Evolutionary conservation across 2,113 vertebrate genomes (phyloP), one percentile per base, ranked within the genome.

Genomic region (Anarhynchus alexandrinus): DNA sequence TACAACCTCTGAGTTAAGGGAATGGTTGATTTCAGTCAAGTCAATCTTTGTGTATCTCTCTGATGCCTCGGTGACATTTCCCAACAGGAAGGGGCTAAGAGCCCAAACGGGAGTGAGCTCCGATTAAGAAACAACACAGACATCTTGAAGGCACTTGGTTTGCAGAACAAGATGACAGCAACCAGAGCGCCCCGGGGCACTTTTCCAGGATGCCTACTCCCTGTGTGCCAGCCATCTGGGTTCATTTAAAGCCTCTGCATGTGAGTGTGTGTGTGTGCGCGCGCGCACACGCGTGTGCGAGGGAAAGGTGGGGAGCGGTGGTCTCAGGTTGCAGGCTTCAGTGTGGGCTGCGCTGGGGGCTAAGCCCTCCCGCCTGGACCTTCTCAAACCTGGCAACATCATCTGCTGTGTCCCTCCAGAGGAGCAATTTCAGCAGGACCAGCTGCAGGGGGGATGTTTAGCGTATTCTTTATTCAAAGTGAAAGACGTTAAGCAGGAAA

Each of bases 401-500:
- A 98, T 98, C 98, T 97, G 98, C 97, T 94, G 92, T n/a, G 92
- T 98, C 98, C 96, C 98, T 97, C 98, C 97, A 98, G 98, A 98
- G 98, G 97, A 98, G 97, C 96, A 98, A 98, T 98, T 98, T 98
- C 88, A 98, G 98, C 98, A 98, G 96, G 98, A 98, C 98, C 99
- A 99, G 98, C 98, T 99, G 99, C 98, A 98, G 93, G 94, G 97
- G 98, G 98, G 98, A 99, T 99, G 99, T 98, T 99, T 98, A 99
- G 97, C 98, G 98, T 99, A 98, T 95, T 97, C 98, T 98, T 99
- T 98, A 99, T 99, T 98, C 98, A 97, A 99, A 99, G 97, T 99
- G 99, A 99, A 99, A 99, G 99, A 99, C 96, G 97, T 98, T 99
- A 98, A 99, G 98, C 99, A 99, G 99, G 98, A 98, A 98, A 98